These are phyloP conservation scores for Eurypyga helias DNA, from an alignment of 2,113 vertebrate species.

Conservation along the genomic window DNA sequence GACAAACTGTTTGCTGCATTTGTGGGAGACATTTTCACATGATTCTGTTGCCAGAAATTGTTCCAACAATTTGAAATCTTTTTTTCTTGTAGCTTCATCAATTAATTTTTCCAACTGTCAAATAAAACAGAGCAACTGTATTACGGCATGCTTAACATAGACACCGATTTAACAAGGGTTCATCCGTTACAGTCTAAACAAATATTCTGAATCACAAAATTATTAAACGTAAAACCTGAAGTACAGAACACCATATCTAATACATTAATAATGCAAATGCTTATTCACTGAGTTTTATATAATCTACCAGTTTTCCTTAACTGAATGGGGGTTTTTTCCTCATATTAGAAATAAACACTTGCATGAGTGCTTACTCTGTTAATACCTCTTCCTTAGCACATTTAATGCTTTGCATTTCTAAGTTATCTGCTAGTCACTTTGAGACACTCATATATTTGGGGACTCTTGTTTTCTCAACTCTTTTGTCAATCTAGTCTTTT, in stretches of 20 bases:
- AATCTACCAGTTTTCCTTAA: not conserved
- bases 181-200: not conserved
- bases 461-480: not conserved
- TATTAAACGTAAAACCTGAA: not conserved
- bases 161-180: not conserved
- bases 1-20: conserved; percentile 88
- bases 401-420: not conserved
- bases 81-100: conserved; percentile 82
- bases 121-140: not conserved
- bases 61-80: conserved; percentile 78
- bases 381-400: not conserved
- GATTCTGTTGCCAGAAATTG: conserved; percentile 77
- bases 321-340: not conserved
- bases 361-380: not conserved
- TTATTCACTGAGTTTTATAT: not conserved
- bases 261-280: not conserved
- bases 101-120: conserved; percentile 86
- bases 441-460: not conserved
- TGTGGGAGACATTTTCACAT: conserved; percentile 68
- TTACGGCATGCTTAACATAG: not conserved
- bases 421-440: not conserved
- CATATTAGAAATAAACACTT: not conserved
- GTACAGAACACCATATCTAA: not conserved
- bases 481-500: not conserved
- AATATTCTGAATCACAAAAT: not conserved